Evolutionary conservation across 2,113 vertebrate genomes (phyloP), one percentile per base, ranked within the genome.

Genomic region (Nothobranchius kuhntae): DNA sequence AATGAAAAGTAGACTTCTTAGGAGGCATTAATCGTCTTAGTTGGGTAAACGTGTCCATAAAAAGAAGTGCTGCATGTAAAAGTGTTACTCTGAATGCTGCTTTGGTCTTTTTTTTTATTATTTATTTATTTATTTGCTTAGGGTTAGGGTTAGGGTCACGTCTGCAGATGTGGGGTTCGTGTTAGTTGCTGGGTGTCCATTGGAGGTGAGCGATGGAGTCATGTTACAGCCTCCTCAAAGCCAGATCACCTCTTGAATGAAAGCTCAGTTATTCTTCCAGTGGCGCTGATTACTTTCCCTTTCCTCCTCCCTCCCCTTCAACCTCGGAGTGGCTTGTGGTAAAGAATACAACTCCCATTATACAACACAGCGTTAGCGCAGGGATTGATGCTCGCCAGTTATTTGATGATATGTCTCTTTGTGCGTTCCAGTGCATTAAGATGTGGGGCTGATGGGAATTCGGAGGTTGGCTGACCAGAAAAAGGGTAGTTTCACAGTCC

Each of bases 401-500:
- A 80, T 85, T 80, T 62, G 68, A 61, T 62, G 58, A 71, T 71
- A 71, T 61, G 36, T 80, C 52, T 68, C 56, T 70, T 50, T 72
- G 63, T 82, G 61, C 38, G 60, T 70, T 64, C 78, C 75, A 67
- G n/a, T 74, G 77, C 60, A 0, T 61, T 58, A 48, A 71, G 66
- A 83, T 77, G 58, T 72, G 62, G 8, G 58, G 61, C 57, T 71
- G 73, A 59, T 73, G 21, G 74, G 65, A 55, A 77, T 53, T 77
- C 65, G 13, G 47, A 55, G 70, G 69, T 68, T 77, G 71, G 65
- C 75, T 82, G 84, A 83, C 79, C 74, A 87, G 77, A 86, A 81
- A 85, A 73, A 4, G 75, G 81, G 77, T 58, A 75, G 77, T 89
- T 87, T 87, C 44, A 81, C 81, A 86, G 73, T 86, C 78, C 84